Percentiles rank a stretch among this genome's conserved stretches.
Evolutionary conservation across 2,888 invertebrate species (phyloP).

Genomic region (Lasioglossum lativentre): DNA sequence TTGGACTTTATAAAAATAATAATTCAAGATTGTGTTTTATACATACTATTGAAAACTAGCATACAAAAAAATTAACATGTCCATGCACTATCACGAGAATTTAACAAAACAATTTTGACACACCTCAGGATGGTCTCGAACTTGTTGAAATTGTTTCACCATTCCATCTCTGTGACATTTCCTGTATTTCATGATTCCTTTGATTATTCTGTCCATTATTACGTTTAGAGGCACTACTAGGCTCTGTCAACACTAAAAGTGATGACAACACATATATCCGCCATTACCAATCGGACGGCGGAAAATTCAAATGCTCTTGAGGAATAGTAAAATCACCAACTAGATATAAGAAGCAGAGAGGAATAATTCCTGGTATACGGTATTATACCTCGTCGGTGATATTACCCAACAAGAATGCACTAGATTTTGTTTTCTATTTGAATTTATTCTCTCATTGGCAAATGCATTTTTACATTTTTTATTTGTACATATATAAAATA

Average conservation of each 20-base stretch:
- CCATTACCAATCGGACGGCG: constrained; percentile 63
- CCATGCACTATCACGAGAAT: not conserved
- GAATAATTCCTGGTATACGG: too few relatives aligned
- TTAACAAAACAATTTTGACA: constrained; percentile 78
- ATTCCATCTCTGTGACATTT: constrained; percentile 92
- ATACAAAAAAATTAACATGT: constrained; percentile 5
- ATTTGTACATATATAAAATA: constrained; percentile 67
- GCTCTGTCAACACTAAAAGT: constrained; percentile 34
- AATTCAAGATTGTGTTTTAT: not conserved
- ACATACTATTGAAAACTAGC: not conserved
- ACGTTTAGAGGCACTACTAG: constrained; percentile 30
- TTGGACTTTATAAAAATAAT: not conserved
- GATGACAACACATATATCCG: constrained; percentile 70
- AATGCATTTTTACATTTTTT: constrained; percentile 40
- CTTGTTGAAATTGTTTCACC: constrained; percentile 96
- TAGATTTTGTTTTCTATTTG: not conserved
- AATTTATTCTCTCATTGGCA: not conserved
- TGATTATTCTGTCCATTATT: constrained; percentile 93
- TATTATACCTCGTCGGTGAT: too few relatives aligned
- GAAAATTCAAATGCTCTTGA: constrained; percentile 55
- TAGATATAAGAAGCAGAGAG: too few relatives aligned
- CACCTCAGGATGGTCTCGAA: constrained; percentile 95
- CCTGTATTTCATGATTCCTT: constrained; percentile 96
- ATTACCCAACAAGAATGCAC: not conserved
- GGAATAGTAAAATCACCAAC: not conserved